Percentiles rank a stretch among this genome's conserved stretches.
phyloP scores from a whole-genome alignment of 1,140 invertebrate species.

The Drosophila asahinai region DNA sequence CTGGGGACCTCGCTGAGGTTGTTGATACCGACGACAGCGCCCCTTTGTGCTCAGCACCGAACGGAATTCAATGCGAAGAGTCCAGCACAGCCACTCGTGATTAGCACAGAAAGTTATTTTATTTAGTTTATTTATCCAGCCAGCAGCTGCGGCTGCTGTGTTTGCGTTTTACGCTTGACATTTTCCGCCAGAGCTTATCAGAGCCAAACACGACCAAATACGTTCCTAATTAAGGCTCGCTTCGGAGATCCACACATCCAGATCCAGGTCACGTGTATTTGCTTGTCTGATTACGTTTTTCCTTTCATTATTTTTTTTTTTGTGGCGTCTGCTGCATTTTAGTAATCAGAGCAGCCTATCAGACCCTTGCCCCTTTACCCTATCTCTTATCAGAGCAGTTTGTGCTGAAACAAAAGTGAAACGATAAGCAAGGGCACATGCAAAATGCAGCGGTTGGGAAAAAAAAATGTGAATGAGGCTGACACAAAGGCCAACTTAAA shows the following conservation, averaged over 20 bases:
- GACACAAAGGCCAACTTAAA: slow-evolving; percentile 31
- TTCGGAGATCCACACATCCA: slow-evolving; percentile 20
- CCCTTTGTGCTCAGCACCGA: slow-evolving; percentile 32
- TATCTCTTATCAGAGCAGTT: slow-evolving; percentile 40
- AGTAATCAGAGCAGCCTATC: slow-evolving; percentile 36
- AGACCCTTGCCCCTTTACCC: background rate
- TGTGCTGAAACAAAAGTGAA: slow-evolving; percentile 48
- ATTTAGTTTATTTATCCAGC: slow-evolving; percentile 57
- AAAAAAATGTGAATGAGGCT: background rate
- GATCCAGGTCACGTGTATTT: slow-evolving; percentile 76
- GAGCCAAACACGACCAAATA: slow-evolving; percentile 37
- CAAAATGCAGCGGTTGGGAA: slow-evolving; percentile 22
- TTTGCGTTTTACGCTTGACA: slow-evolving; percentile 44
- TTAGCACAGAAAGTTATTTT: slow-evolving; percentile 53
- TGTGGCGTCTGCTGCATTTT: slow-evolving; percentile 34
- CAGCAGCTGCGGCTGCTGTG: slow-evolving; percentile 13
- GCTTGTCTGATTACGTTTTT: slow-evolving; percentile 51
- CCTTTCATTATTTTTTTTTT: slow-evolving; percentile 4
- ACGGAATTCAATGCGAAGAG: slow-evolving; percentile 24
- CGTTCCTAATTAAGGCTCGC: slow-evolving; percentile 47
- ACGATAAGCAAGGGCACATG: slow-evolving; percentile 52
- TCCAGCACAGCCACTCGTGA: slow-evolving; percentile 34
- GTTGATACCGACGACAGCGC: slow-evolving; percentile 41
- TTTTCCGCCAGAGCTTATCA: slow-evolving; percentile 48
- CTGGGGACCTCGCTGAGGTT: slow-evolving; percentile 40